Conservation (phyloP, 2,797 vertebrate genomes). For the Lagorchestes hirsutus region DNA sequence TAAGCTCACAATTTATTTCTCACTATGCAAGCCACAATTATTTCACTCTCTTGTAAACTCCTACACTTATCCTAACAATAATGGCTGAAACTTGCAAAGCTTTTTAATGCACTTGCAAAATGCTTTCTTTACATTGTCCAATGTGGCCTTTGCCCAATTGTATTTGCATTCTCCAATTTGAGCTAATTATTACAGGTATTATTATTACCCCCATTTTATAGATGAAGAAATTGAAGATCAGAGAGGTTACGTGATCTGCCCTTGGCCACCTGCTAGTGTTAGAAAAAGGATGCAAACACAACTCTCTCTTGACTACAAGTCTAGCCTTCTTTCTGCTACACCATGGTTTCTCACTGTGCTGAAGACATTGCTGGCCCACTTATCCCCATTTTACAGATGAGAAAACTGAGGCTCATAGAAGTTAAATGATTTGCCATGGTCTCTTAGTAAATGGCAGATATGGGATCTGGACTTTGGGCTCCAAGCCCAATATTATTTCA, state of each 20-base stretch:
- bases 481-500: background rate
- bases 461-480: background rate
- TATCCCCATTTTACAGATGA: background rate
- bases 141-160: background rate
- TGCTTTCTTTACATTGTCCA: background rate
- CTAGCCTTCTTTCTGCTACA: background rate
- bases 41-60: background rate
- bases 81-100: background rate
- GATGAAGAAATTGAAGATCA: background rate
- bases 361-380: background rate
- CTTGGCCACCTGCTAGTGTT: background rate
- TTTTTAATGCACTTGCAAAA: background rate
- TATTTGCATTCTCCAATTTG: background rate
- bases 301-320: background rate
- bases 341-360: background rate
- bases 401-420: background rate
- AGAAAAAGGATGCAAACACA: background rate
- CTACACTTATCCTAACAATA: background rate
- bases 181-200: background rate
- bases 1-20: background rate
- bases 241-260: background rate
- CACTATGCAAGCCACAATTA: background rate
- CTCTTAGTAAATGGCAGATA: background rate
- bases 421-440: background rate
- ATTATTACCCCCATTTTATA: background rate